Evolutionary conservation across 23 tunicate species (phyloP), one percentile per base, ranked within the genome.

Genomic region (Halocynthia aurantium): DNA sequence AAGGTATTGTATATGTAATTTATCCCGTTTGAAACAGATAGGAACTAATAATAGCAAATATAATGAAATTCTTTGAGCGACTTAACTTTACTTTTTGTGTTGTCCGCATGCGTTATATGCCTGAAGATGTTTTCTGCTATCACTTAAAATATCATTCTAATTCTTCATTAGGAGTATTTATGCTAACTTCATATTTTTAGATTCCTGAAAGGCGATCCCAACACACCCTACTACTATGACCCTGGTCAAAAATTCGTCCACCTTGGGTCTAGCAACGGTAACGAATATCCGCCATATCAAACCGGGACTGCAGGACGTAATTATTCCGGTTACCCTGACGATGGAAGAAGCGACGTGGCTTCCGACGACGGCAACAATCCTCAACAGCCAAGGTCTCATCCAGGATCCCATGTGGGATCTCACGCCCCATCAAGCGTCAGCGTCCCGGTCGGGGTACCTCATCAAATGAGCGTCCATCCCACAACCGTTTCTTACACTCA

Each of bases 221-320:
- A 52, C 83, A 79, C 83, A 60, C 89, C 89, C 51, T 81, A 57
- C 73, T 90, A 90, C 73, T 90, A 84, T 62, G 96, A 90, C 61
- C 89, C 96, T 15, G 88, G 72, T 49, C 76, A 80, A 51, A 90
- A 84, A 62, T 90, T 84, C 80, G 84, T 81, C 5, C 78, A 44
- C 50, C 52, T 44, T 15, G 62, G 66, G 56, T 20, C 8, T 69
- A 56, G 18, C 81, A 58, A 6, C 76, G 52, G 5, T 51, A 63
- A 60, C 7, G 75, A 65, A 65, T 51, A 50, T 49, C 58, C 21
- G 60, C 81, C 61, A 61, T 81, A 7, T 76, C 44, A 31, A 31
- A 31, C 2, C 44, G 44, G 44, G 44, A 31, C 44, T 1, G 44
- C 44, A 4, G 44, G 44, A 0, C 44, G 44, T 31, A 31, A 31